Evolutionary conservation across 2,888 invertebrate species (phyloP).

Genomic region (Amphipyra berbera): DNA sequence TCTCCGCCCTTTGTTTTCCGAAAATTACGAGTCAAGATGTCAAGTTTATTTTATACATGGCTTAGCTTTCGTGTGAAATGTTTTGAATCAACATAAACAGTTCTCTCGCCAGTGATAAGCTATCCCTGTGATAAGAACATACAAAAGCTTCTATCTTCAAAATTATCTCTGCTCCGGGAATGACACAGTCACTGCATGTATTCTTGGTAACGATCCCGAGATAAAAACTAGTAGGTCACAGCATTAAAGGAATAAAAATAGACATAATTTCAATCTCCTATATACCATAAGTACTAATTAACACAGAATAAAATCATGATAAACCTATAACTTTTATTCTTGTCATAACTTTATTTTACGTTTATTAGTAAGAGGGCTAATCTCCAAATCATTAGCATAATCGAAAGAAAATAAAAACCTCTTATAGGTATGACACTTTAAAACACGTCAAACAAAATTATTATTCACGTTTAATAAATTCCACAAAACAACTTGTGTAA

Average conservation of each 20-base stretch:
- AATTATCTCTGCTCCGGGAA: conserved; percentile 28
- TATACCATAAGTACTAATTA: too few relatives aligned
- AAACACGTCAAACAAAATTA: not conserved
- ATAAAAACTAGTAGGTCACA: conserved; percentile 14
- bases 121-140: conserved; percentile 36
- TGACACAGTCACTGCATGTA: conserved; percentile 18
- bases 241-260: not conserved
- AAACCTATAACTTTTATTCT: too few relatives aligned
- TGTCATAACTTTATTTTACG: too few relatives aligned
- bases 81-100: conserved; percentile 5
- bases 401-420: too few relatives aligned
- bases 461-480: conserved; percentile 3
- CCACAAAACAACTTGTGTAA: conserved; percentile 42
- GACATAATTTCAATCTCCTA: too few relatives aligned
- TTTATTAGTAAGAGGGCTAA: too few relatives aligned
- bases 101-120: conserved; percentile 38
- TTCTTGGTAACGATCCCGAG: conserved; percentile 11
- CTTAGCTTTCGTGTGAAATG: not conserved
- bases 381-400: too few relatives aligned
- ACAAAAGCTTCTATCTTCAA: conserved; percentile 43
- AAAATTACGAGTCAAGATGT: too few relatives aligned
- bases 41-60: too few relatives aligned
- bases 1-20: too few relatives aligned
- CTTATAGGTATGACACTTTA: not conserved
- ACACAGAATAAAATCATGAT: too few relatives aligned